Base-by-base conservation (phyloP, 2,888 invertebrate genomes). In the Andrena chrysosceles region DNA sequence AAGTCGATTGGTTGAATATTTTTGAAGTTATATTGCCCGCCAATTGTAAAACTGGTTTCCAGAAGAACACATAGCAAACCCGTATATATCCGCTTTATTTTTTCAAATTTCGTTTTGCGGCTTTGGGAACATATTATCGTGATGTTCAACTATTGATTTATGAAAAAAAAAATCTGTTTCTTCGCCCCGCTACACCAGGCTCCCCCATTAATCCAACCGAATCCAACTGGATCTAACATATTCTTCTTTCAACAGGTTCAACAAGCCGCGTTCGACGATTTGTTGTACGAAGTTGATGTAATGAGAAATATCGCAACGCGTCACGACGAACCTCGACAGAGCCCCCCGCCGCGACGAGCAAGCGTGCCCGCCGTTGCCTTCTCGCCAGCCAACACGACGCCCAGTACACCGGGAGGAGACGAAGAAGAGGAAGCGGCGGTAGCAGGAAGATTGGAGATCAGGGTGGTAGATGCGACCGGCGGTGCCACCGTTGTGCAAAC, bases 201-300 rank as follows among this genome's bases (percentile, higher is more conserved):
- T 31, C 31, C 31, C 31, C 7, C 31, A 0, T 31, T 31, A 8
- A 20, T 7, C 6, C 52, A 20, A 8, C 20, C 20, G 3, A 23
- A 54, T n/a, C 42, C 42, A 16, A 42, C 16, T 5, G 42, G 2
- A 35, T 10, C 35, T 35, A 35, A 35, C 13, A 3, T 0, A 13
- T 4, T 42, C 13, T 13, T 42, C 8, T 16, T 66, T 33, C 10
- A 13, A 68, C 54, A 93, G 93, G 89, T 98, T 70, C 98, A 98
- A 93, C 97, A 98, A 93, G 98, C 98, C 62, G 97, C 97, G 59
- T 97, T 98, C 94, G 98, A 98, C 94, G 97, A 97, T 93, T 96
- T 96, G 89, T 94, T 96, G 16, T 98, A 97, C 94, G 96, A 96
- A 76, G 96, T 98, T 86, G 98, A 98, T 94, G 96, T 98, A 63